Percentiles rank a stretch among this genome's conserved stretches.
These are phyloP conservation scores for Drosophila melanica DNA, from an alignment of 1,140 invertebrate genomes.

Conservation along the genomic window DNA sequence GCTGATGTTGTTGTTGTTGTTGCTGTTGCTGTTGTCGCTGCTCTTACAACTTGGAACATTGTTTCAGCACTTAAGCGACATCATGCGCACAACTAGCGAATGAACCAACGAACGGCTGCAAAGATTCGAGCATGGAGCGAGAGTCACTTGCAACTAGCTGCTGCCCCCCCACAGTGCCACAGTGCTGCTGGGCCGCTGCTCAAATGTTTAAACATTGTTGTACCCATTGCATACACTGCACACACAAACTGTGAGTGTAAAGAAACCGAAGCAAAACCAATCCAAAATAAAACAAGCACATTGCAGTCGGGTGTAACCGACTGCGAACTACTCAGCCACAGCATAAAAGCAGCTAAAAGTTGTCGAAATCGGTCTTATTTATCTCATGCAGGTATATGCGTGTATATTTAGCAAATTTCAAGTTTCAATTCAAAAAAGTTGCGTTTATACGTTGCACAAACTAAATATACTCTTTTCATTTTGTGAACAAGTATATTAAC, in stretches of 20 bases:
- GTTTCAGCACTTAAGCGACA: conserved; percentile 82
- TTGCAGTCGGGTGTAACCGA: no score
- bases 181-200: conserved; percentile 55
- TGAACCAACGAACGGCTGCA: conserved; percentile 33
- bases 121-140: conserved; percentile 30
- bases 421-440: no score
- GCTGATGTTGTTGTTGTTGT: conserved; percentile 52
- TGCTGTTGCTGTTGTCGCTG: conserved; percentile 64
- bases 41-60: conserved; percentile 82
- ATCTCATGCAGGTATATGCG: no score
- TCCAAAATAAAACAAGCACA: conserved; percentile 40
- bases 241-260: neutral
- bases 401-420: no score
- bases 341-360: no score
- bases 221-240: conserved; percentile 23
- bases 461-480: no score
- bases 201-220: conserved; percentile 80
- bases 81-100: conserved; percentile 62
- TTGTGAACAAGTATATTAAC: no score
- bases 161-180: conserved; percentile 60
- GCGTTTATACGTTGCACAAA: no score
- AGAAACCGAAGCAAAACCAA: conserved; percentile 52
- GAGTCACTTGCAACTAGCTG: conserved; percentile 40
- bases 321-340: no score
- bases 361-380: no score